Base-by-base conservation (phyloP, 1,140 invertebrate genomes). In the Ips typographus region DNA sequence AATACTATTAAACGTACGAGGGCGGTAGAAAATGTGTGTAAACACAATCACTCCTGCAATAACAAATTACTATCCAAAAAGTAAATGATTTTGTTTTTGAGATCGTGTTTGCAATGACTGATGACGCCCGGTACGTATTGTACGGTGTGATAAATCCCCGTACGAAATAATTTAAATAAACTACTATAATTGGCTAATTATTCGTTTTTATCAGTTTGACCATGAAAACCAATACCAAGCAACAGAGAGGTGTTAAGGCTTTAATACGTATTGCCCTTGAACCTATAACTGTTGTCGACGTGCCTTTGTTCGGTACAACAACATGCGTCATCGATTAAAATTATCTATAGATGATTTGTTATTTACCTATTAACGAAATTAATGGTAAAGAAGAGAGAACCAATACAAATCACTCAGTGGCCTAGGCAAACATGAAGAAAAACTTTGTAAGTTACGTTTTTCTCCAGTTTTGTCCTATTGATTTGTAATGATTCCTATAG, bases 141-240 rank as follows among this genome's bases (percentile, higher is more conserved):
- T 60, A 42, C 60, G 60, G 57, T 39, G 59, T 68, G 55, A 59
- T n/a, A 40, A 59, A 59, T 68, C 66, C 70, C 68, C 51, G 70
- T 67, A 58, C 65, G 61, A 72, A 72, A 67, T 68, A 65, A 72
- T 72, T 68, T 68, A 61, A 68, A 57, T 42, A 49, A 65, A 61
- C 65, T 57, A 71, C 59, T n/a, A 59, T 59, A 43, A 61, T 71
- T 71, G 67, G 64, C 59, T 71, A 71, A 72, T 72, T 62, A 68
- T 72, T 41, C 65, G 22, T 42, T 62, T 69, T 56, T 64, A 64
- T 69, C 58, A 63, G 59, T 61, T 61, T 47, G 59, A 61, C 59
- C 59, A 47, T 61, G 59, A 61, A 61, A 44, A 39, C 59, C 42
- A 61, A 47, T 61, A 61, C 47, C 36, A 8, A 22, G 22, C 22